Evolutionary conservation across 2,888 invertebrate genomes (phyloP).

Genomic region (Synanthedon vespiformis): DNA sequence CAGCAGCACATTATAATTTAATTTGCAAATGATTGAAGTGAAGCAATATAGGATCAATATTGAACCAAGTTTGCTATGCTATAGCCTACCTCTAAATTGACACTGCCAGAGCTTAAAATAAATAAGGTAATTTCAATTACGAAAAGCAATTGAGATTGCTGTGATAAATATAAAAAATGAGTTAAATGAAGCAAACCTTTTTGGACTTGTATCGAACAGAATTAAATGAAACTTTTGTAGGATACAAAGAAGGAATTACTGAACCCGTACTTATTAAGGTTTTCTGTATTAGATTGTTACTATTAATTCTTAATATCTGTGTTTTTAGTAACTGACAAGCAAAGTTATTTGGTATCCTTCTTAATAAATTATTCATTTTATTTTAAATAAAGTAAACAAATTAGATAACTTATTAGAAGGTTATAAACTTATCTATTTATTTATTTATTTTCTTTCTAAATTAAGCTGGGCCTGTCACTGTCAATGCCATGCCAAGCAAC

Average conservation of each 20-base stretch:
- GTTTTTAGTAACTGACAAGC: constrained; percentile 10
- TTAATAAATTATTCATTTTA: constrained; percentile 24
- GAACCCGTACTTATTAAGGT: constrained; percentile 23
- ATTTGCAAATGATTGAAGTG: no score
- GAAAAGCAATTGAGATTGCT: neutral
- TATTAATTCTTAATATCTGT: neutral
- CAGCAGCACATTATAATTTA: no score
- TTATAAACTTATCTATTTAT: no score
- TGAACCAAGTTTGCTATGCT: no score
- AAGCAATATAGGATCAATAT: no score
- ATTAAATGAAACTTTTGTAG: constrained; percentile 13
- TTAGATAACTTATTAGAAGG: no score
- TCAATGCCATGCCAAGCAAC: no score
- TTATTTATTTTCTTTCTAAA: no score
- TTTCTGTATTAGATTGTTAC: neutral
- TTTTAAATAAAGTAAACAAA: neutral
- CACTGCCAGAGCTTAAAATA: no score
- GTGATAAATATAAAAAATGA: neutral
- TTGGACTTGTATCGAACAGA: constrained; percentile 40
- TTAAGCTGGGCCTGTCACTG: no score
- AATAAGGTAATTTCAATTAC: no score
- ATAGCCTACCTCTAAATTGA: no score
- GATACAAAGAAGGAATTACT: constrained; percentile 10
- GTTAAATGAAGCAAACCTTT: constrained; percentile 28
- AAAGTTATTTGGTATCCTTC: constrained; percentile 13